Base-by-base conservation (phyloP, 1,140 invertebrate species). In the Cheumatopsyche charites region DNA sequence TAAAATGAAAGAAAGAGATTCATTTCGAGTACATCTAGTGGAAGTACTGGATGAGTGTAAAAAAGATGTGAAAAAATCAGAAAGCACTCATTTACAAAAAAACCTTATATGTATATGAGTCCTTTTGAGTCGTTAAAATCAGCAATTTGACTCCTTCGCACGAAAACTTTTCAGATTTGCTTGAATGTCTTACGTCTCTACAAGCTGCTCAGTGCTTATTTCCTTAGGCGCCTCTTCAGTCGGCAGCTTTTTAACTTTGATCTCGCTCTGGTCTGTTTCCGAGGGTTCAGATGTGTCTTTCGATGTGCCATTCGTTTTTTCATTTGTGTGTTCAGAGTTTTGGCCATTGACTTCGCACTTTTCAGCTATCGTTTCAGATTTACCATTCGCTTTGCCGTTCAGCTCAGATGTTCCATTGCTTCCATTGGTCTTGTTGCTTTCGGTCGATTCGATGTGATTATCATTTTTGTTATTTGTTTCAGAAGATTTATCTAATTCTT, bases 231-330 rank as follows among this genome's bases (percentile, higher is more conserved):
- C 41, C 12, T 70, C 66, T 3, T 73, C 71, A 15, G 67, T 67
- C 42, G 71, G 11, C n/a, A 73, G 26, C 36, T 75, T 75, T 49
- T 75, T 75, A 26, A 75, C 67, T 63, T 72, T 73, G 3, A 73
- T 71, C 9, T 73, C 71, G 4, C 0, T 62, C 63, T 62, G 55
- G 12, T 47, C 52, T 7, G 25, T 26, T 63, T 72, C 47, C 3
- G 63, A 23, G 26, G 63, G 21, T 58, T 70, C 67, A 12, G 55
- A 61, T 5, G 25, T 3, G 5, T 21, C 21, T 26, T 4, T 19
- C n/a, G 55, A 15, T 21, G 42, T 21, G 9, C 36, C 36, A 13
- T 41, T 42, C 21, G 62, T 63, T 41, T 42, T 42, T 1, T 58
- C 21, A 0, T 23, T 13, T 12, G 19, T 12, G 23, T 58, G 55